A percentile compares a stretch with the other conserved stretches of the same genome.
Conservation (phyloP, 1,140 invertebrate species). For the Notospermus geniculatus region DNA sequence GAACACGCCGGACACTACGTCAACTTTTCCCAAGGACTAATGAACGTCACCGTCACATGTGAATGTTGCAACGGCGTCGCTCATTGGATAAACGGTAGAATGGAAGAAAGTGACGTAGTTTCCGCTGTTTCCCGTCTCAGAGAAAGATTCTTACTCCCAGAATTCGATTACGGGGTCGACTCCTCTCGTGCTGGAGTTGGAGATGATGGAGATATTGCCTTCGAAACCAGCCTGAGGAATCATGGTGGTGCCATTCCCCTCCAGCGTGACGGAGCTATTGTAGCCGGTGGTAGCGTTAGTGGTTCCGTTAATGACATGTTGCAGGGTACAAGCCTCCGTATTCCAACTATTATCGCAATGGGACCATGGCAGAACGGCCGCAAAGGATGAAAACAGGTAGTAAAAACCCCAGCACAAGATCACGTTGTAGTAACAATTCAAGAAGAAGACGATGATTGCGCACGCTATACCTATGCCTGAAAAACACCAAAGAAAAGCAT, state of each 20-base stretch:
- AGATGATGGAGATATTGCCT: not conserved
- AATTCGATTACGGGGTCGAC: constrained; percentile 10
- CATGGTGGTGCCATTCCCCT: not conserved
- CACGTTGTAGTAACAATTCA: constrained; percentile 53
- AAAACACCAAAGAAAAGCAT: constrained; percentile 13
- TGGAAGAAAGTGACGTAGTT: too few species aligned
- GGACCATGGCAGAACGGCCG: constrained; percentile 53
- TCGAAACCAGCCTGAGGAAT: constrained; percentile 3
- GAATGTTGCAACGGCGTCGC: too few species aligned
- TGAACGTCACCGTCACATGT: too few species aligned
- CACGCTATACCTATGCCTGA: constrained; percentile 47
- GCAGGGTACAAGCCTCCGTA: constrained; percentile 35
- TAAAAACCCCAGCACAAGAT: constrained; percentile 52
- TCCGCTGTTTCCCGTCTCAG: too few species aligned
- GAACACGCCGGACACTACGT: too few species aligned
- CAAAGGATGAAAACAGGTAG: constrained; percentile 53
- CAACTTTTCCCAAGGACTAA: too few species aligned
- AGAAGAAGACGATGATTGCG: constrained; percentile 43
- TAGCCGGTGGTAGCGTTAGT: not conserved
- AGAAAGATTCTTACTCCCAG: constrained; percentile 30
- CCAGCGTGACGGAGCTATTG: not conserved
- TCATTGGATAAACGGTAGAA: too few species aligned
- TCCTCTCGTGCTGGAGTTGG: not conserved
- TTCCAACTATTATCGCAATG: constrained; percentile 56
- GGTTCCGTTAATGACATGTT: constrained; percentile 10